Evolutionary conservation across 1,140 invertebrate genomes (phyloP).

Genomic region (Choristoneura fumiferana): DNA sequence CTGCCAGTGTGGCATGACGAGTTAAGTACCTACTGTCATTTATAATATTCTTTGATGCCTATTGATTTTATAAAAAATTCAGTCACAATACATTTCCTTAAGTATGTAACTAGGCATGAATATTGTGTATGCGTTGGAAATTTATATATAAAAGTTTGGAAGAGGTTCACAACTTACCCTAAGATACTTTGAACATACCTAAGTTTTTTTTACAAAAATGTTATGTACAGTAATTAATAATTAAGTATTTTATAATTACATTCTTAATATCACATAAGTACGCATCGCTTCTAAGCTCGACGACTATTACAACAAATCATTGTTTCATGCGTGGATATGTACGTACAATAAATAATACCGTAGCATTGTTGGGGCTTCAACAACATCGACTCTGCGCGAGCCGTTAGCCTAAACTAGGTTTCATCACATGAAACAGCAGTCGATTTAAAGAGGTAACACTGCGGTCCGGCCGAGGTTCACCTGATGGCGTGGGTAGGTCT

Average conservation of each 20-base stretch:
- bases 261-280: constrained; percentile 77
- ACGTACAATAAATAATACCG: constrained; percentile 61
- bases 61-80: constrained; percentile 33
- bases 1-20: neutral
- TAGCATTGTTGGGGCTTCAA: constrained; percentile 35
- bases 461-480: constrained; percentile 53
- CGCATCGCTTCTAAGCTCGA: constrained; percentile 55
- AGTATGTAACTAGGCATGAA: too few relatives aligned
- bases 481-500: constrained; percentile 69
- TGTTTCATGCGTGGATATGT: constrained; percentile 60
- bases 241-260: constrained; percentile 58
- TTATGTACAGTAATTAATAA: constrained; percentile 68
- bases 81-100: constrained; percentile 5
- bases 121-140: neutral
- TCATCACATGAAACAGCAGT: constrained; percentile 73
- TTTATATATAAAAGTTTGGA: constrained; percentile 1
- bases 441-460: constrained; percentile 62
- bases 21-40: neutral
- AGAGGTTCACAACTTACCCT: constrained; percentile 15
- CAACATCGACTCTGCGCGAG: constrained; percentile 21
- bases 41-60: constrained; percentile 4
- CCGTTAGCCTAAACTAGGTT: constrained; percentile 32
- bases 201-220: constrained; percentile 29
- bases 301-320: constrained; percentile 48
- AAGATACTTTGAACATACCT: constrained; percentile 8